Conservation (phyloP, 2,888 invertebrate genomes). For the Drosophila koepferae region DNA sequence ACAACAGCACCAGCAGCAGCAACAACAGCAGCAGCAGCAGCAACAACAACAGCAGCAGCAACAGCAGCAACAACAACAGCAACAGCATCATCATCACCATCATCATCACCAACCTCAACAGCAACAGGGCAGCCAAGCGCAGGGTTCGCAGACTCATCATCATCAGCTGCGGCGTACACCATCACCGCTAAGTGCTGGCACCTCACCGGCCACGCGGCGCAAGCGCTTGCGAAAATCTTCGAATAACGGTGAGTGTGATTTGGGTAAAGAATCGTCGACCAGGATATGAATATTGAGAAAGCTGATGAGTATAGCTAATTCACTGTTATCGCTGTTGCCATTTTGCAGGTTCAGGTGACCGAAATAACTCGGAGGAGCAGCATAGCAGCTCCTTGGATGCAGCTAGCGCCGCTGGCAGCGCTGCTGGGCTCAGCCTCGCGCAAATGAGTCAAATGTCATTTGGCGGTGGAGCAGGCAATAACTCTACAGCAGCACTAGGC, state of each 20-base stretch:
- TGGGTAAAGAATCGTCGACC: slow-evolving; percentile 71
- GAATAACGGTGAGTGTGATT: slow-evolving; percentile 86
- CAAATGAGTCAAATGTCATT: slow-evolving; percentile 86
- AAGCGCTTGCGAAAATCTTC: slow-evolving; percentile 88
- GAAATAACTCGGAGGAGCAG: slow-evolving; percentile 86
- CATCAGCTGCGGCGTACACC: slow-evolving; percentile 86
- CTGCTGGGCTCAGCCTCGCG: slow-evolving; percentile 84
- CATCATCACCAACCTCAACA: slow-evolving; percentile 77
- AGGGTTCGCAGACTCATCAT: slow-evolving; percentile 87
- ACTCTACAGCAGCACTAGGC: slow-evolving; percentile 71
- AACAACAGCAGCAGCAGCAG: slow-evolving; percentile 86
- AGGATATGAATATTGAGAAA: background rate
- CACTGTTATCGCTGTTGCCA: background rate
- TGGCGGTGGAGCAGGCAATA: slow-evolving; percentile 82
- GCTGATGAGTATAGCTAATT: slow-evolving; percentile 3
- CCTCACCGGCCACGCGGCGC: slow-evolving; percentile 88
- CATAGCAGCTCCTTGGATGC: slow-evolving; percentile 84
- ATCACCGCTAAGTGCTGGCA: slow-evolving; percentile 87
- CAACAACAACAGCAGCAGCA: slow-evolving; percentile 86
- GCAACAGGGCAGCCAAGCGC: slow-evolving; percentile 87
- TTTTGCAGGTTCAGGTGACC: slow-evolving; percentile 86
- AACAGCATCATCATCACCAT: slow-evolving; percentile 68
- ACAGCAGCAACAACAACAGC: slow-evolving; percentile 85
- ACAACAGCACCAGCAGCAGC: slow-evolving; percentile 87
- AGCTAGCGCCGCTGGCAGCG: slow-evolving; percentile 77